Conservation (phyloP, 2,113 vertebrate species). For the Trematocara stigmaticum region DNA sequence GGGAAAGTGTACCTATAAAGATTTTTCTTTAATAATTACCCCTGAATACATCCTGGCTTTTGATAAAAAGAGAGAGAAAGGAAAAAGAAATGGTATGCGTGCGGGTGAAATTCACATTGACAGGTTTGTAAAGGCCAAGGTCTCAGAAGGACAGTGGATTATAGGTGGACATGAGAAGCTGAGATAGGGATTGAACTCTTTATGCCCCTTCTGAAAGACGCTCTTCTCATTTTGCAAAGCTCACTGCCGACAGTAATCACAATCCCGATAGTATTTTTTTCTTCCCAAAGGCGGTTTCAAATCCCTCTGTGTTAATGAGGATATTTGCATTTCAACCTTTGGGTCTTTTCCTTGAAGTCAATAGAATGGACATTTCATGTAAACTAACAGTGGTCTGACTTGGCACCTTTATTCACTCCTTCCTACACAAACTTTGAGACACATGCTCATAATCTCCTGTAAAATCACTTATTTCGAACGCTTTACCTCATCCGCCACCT, state of each 20-base stretch:
- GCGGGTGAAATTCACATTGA: slow-evolving; percentile 18
- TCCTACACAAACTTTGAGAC: neutral
- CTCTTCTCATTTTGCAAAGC: slow-evolving; percentile 42
- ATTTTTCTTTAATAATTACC: slow-evolving; percentile 35
- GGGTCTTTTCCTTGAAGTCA: slow-evolving; percentile 20
- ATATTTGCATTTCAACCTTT: slow-evolving; percentile 59
- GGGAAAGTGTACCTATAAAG: slow-evolving; percentile 12
- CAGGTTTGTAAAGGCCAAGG: slow-evolving; percentile 47
- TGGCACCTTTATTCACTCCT: neutral
- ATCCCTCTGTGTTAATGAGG: slow-evolving; percentile 49
- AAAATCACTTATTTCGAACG: slow-evolving; percentile 14
- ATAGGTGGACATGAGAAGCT: slow-evolving; percentile 35
- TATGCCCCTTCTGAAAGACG: slow-evolving; percentile 35
- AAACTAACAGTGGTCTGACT: slow-evolving; percentile 19
- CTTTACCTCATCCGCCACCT: neutral
- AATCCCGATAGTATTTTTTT: slow-evolving; percentile 20
- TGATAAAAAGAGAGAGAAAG: neutral
- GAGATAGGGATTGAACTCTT: slow-evolving; percentile 39
- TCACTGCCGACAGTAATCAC: slow-evolving; percentile 36
- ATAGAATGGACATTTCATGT: slow-evolving; percentile 13
- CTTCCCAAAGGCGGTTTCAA: slow-evolving; percentile 18
- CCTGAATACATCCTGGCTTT: slow-evolving; percentile 18
- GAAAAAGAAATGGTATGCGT: neutral
- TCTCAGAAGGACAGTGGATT: slow-evolving; percentile 49
- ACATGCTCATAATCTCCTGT: neutral